A percentile compares a stretch with the other conserved stretches of the same genome.
These are phyloP conservation scores for Sycophila texana DNA, from an alignment of 2,888 invertebrate genomes.

Conservation along the genomic window DNA sequence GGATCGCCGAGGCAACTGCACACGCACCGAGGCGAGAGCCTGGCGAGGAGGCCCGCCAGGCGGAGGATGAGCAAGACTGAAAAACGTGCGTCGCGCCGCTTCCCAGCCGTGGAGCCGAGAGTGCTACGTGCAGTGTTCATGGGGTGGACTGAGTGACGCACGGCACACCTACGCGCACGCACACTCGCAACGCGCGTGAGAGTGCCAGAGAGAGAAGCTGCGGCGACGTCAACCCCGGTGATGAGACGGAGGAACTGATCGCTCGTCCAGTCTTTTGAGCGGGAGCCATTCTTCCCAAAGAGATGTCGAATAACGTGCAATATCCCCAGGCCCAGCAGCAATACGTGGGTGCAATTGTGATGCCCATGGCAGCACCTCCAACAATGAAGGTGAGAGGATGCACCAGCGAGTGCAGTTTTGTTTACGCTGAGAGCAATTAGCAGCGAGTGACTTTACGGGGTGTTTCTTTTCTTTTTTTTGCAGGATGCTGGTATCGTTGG, in stretches of 20 bases:
- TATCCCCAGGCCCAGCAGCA: constrained; percentile 74
- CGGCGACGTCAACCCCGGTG: constrained; percentile 73
- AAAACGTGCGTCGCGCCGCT: too few relatives aligned
- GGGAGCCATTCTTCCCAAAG: constrained; percentile 66
- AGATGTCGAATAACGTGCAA: constrained; percentile 76
- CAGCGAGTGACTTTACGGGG: neutral
- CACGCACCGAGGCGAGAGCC: too few relatives aligned
- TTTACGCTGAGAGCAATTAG: neutral
- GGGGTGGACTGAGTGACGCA: constrained; percentile 74
- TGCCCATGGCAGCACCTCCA: constrained; percentile 73
- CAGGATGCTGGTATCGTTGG: constrained; percentile 64
- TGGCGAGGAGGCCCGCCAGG: too few relatives aligned
- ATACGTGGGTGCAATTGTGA: constrained; percentile 73
- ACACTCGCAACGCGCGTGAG: constrained; percentile 75
- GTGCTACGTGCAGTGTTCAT: constrained; percentile 68
- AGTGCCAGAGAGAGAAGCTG: constrained; percentile 63
- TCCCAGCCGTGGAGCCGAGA: too few relatives aligned
- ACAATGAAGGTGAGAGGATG: constrained; percentile 70
- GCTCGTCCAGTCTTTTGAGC: constrained; percentile 73
- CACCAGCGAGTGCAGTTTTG: neutral
- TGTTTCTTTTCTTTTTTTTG: neutral
- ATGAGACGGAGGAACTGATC: constrained; percentile 71
- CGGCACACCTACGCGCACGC: constrained; percentile 59
- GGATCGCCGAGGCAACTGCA: too few relatives aligned
- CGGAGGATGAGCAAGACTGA: too few relatives aligned